These are phyloP conservation scores for Chionoecetes opilio DNA, from an alignment of 1,140 invertebrate genomes.

Conservation along the genomic window DNA sequence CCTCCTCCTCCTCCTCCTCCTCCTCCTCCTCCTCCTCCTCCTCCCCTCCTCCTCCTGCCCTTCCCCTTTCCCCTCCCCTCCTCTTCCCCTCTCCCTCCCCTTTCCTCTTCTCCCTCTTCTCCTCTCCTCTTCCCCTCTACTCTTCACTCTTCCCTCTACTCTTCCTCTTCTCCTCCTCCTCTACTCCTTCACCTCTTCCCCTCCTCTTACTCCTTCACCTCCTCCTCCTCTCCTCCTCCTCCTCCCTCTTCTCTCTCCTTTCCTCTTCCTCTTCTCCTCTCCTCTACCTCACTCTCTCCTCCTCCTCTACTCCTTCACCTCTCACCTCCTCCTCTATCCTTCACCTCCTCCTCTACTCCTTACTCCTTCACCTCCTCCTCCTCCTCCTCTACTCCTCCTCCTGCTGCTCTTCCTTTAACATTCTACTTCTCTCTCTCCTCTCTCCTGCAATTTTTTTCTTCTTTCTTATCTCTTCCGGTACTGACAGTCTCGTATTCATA, in stretches of 20 bases:
- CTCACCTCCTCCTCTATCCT: not conserved
- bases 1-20: not conserved
- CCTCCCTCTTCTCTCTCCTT: not conserved
- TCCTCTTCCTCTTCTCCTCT: not conserved
- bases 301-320: not conserved
- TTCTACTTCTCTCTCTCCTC: not conserved
- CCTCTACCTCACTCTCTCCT: not conserved
- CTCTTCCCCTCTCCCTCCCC: too few species aligned
- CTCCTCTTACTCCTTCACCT: too few species aligned
- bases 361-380: too few species aligned
- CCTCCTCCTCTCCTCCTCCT: too few species aligned
- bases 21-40: not conserved
- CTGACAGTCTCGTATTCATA: not conserved
- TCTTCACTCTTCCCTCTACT: not conserved
- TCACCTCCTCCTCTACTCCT: too few species aligned
- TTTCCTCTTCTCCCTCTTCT: not conserved
- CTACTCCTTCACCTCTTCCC: not conserved
- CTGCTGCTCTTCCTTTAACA: too few species aligned
- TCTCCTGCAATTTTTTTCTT: not conserved
- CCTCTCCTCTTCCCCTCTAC: not conserved
- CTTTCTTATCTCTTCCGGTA: too few species aligned
- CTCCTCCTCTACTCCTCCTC: too few species aligned
- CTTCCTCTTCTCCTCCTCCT: too few species aligned
- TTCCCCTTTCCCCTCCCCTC: too few species aligned
- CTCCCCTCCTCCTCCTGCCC: not conserved